Base-by-base conservation (phyloP, 1,140 invertebrate genomes). In the Pectinophora gossypiella region DNA sequence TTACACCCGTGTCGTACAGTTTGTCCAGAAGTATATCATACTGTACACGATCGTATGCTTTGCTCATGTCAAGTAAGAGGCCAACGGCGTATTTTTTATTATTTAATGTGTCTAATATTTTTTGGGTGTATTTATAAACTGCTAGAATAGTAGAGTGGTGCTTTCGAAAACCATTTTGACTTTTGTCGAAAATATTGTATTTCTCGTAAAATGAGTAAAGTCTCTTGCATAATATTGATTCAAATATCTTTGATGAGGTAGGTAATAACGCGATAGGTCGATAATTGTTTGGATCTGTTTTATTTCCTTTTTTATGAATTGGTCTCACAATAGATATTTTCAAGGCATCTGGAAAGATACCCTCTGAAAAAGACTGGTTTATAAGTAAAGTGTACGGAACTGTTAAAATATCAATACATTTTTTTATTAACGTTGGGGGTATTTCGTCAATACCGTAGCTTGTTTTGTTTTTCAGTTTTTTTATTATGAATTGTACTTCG, bases 241-340 rank as follows among this genome's bases (percentile, higher is more conserved):
- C 48, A 23, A 42, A 50, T 18, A 50, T 50, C 40, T 49, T 49
- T 19, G 48, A 5, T 2, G 20, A 38, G 12, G 36, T 38, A n/a
- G 48, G 35, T 38, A 40, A 21, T 9, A 49, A 3, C 1, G 48
- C 16, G 19, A 49, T 49, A 10, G 48, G 48, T 12, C 48, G 32
- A 35, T 49, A 49, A 38, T 49, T 49, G 12, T 40, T 40, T 38
- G 22, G 18, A 19, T 40, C 4, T 13, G 9, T 15, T 10, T 9
- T 49, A 13, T 49, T 35, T 38, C 48, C 48, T n/a, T 49, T 49
- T 32, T 48, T 48, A n/a, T 48, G 23, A 6, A 48, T 32, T 7
- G 46, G 46, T 48, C 35, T 48, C 12, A 48, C 16, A 18, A 48
- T 5, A 2, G 46, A 27, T 32, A 48, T 48, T 35, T 48, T 48